Conservation (phyloP, 2,113 vertebrate genomes). For the Sylvietta virens region DNA sequence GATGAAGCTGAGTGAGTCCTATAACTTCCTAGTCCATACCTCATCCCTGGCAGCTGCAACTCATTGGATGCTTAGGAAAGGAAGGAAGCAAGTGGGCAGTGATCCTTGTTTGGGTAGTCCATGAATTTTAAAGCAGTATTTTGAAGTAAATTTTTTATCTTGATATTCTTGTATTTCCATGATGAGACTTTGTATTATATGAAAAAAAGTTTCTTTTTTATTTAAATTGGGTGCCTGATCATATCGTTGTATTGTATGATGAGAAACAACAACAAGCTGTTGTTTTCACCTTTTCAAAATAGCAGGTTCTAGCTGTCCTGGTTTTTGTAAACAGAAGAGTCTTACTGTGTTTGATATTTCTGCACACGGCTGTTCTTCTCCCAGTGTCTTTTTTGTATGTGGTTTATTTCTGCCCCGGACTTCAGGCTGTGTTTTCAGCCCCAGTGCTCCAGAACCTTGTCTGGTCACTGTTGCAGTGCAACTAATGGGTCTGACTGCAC, state of each 20-base stretch:
- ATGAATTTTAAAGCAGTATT: neutral
- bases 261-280: neutral
- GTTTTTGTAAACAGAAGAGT: neutral
- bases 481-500: neutral
- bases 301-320: neutral
- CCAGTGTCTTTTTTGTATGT: neutral
- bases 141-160: neutral
- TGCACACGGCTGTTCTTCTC: neutral
- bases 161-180: neutral
- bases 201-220: neutral
- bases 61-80: neutral
- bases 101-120: neutral
- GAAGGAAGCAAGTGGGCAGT: neutral
- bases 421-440: neutral
- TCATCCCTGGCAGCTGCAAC: neutral
- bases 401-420: neutral
- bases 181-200: neutral
- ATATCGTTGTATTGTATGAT: neutral
- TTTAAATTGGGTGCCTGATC: fast-evolving
- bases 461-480: neutral
- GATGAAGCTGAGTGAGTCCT: neutral
- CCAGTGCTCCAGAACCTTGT: neutral
- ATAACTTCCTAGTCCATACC: neutral
- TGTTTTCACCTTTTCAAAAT: neutral
- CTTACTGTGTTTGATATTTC: neutral